Evolutionary conservation across 2,888 invertebrate species (phyloP).

Genomic region (Lutraria lutraria): DNA sequence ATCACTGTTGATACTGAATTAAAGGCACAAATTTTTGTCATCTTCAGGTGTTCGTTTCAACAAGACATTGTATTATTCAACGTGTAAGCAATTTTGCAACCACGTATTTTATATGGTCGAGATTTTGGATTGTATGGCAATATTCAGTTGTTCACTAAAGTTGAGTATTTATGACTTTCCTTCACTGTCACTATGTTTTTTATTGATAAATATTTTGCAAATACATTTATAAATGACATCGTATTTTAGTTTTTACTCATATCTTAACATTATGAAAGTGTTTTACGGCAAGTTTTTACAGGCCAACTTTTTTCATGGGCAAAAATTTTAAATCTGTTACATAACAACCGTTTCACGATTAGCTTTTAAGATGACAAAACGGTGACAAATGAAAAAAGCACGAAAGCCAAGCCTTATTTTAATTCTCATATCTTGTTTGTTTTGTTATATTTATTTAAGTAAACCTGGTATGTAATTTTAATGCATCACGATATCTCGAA

Average conservation of each 20-base stretch:
- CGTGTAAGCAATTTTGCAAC: not conserved
- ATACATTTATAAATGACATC: not conserved
- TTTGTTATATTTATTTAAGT: not conserved
- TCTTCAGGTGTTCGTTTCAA: not conserved
- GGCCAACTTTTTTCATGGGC: too few relatives aligned
- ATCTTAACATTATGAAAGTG: not conserved
- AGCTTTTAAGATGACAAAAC: too few relatives aligned
- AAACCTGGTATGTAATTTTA: not conserved
- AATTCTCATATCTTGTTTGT: not conserved
- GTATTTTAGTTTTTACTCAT: not conserved
- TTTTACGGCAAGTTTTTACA: too few relatives aligned
- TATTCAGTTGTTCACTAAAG: slow-evolving; percentile 5
- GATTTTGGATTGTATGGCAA: not conserved
- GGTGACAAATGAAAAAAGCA: not conserved
- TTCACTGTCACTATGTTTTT: not conserved
- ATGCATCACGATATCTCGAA: not conserved
- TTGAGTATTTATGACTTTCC: not conserved
- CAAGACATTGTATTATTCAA: not conserved
- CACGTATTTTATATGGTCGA: not conserved
- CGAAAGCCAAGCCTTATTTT: not conserved
- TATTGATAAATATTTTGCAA: not conserved
- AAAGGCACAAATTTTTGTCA: not conserved
- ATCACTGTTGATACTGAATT: not conserved
- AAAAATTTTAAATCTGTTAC: too few relatives aligned
- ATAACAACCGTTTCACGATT: too few relatives aligned